A percentile compares a stretch with the other conserved stretches of the same genome.
Conservation (phyloP, 2,113 vertebrate genomes). For the Hydrochoerus hydrochaeris region DNA sequence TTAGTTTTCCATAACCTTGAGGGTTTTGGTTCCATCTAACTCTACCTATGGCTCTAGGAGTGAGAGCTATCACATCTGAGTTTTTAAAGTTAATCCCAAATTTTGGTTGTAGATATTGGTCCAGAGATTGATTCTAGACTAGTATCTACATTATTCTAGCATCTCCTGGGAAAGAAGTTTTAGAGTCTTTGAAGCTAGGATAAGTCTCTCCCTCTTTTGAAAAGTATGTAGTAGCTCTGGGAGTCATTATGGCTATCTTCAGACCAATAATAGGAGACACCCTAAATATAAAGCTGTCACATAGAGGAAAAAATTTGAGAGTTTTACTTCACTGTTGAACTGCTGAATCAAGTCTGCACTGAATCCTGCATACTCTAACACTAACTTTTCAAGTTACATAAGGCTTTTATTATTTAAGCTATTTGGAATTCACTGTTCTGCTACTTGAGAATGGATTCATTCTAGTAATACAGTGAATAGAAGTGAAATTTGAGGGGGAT, state of each 20-base stretch:
- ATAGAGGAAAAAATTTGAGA: not conserved
- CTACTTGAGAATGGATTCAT: conserved; percentile 41
- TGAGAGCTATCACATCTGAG: conserved; percentile 16
- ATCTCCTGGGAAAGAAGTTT: not conserved
- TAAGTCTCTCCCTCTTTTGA: not conserved
- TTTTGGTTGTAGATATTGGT: not conserved
- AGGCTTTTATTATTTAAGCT: conserved; percentile 41
- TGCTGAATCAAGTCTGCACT: not conserved
- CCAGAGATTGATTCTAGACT: not conserved
- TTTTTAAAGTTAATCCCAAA: not conserved
- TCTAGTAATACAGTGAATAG: conserved; percentile 12
- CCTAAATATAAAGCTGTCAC: not conserved
- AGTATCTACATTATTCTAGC: not conserved
- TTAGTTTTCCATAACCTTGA: not conserved
- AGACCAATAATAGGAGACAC: not conserved
- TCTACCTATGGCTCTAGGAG: not conserved
- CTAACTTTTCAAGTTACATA: not conserved
- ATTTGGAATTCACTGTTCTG: conserved; percentile 43
- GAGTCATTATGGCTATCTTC: conserved; percentile 9
- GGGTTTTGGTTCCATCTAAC: not conserved
- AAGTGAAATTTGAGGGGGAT: conserved; percentile 6
- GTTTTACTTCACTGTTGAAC: not conserved
- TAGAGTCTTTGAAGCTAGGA: not conserved
- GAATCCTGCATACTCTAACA: not conserved
- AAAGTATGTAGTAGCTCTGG: not conserved